phyloP scores from a whole-genome alignment of 2,113 vertebrate genomes.

The Forbesichthys agassizii region DNA sequence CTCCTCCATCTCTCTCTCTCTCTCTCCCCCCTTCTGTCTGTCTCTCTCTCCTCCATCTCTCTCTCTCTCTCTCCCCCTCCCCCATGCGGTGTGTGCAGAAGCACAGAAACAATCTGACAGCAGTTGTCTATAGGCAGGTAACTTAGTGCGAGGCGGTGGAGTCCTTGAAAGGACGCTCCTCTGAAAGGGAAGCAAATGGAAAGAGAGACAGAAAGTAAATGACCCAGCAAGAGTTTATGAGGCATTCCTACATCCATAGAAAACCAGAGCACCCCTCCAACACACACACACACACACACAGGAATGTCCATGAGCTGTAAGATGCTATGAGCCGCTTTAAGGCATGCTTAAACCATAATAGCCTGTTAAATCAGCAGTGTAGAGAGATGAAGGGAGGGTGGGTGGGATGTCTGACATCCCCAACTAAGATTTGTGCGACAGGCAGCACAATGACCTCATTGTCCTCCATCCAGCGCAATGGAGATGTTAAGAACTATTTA shows the following conservation, averaged over 20 bases:
- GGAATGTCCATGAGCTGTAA: slow-evolving; percentile 31
- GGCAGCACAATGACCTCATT: slow-evolving; percentile 52
- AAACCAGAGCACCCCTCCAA: slow-evolving; percentile 38
- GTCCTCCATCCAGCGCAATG: slow-evolving; percentile 50
- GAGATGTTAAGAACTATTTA: slow-evolving; percentile 43
- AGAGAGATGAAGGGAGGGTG: slow-evolving; percentile 54
- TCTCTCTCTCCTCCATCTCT: not conserved
- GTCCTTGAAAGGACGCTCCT: slow-evolving; percentile 34
- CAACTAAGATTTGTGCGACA: slow-evolving; percentile 60
- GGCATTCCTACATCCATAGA: slow-evolving; percentile 35
- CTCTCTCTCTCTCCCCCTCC: not conserved
- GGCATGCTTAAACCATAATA: slow-evolving; percentile 61
- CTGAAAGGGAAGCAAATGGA: slow-evolving; percentile 13
- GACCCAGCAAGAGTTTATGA: slow-evolving; percentile 53
- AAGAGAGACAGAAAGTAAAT: slow-evolving; percentile 40
- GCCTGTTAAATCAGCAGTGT: slow-evolving; percentile 62
- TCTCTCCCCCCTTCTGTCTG: not conserved
- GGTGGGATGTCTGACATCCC: slow-evolving; percentile 55
- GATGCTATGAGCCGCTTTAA: slow-evolving; percentile 26
- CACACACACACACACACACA: not conserved
- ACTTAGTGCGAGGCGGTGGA: not conserved
- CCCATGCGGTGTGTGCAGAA: not conserved
- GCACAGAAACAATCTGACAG: not conserved
- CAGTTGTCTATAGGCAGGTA: slow-evolving; percentile 9
- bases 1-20: not conserved